Conservation (phyloP, 2,797 vertebrate species). For the Danio kyathit region DNA sequence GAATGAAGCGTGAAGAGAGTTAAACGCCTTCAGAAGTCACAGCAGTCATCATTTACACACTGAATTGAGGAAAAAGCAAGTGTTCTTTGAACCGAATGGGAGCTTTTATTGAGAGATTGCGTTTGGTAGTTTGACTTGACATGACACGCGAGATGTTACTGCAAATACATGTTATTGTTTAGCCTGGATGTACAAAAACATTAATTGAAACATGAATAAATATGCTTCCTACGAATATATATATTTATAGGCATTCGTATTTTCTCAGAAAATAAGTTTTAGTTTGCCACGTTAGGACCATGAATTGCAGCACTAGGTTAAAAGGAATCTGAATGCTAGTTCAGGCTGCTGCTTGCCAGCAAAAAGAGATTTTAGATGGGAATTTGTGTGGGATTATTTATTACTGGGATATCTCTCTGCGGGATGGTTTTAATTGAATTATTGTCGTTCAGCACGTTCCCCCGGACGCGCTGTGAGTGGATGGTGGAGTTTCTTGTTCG, state of each 20-base stretch:
- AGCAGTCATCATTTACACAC: not conserved
- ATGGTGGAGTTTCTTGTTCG: conserved; percentile 52
- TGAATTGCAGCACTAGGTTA: conserved; percentile 12
- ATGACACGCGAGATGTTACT: conserved; percentile 22
- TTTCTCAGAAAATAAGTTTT: conserved; percentile 52
- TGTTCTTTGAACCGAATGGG: conserved; percentile 2
- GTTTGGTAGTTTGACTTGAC: conserved; percentile 7
- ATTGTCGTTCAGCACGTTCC: conserved; percentile 48
- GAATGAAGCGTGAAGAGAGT: not conserved
- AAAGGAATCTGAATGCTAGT: conserved; percentile 8
- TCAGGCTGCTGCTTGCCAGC: not conserved
- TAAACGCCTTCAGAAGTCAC: too few species aligned
- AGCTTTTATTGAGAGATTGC: conserved; percentile 42
- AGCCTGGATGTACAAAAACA: conserved; percentile 34
- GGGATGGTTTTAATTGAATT: not conserved
- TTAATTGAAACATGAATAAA: conserved; percentile 48
- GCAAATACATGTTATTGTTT: conserved; percentile 7
- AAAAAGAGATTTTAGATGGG: not conserved
- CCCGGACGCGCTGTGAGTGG: conserved; percentile 51
- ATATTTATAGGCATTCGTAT: conserved; percentile 41
- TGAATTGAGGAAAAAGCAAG: not conserved
- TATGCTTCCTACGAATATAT: conserved; percentile 37
- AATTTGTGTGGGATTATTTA: not conserved
- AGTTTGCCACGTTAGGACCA: conserved; percentile 23
- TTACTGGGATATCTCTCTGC: not conserved